Evolutionary conservation across 2,797 vertebrate genomes (phyloP), one percentile per base, ranked within the genome.

Genomic region (Echeneis naucrates): DNA sequence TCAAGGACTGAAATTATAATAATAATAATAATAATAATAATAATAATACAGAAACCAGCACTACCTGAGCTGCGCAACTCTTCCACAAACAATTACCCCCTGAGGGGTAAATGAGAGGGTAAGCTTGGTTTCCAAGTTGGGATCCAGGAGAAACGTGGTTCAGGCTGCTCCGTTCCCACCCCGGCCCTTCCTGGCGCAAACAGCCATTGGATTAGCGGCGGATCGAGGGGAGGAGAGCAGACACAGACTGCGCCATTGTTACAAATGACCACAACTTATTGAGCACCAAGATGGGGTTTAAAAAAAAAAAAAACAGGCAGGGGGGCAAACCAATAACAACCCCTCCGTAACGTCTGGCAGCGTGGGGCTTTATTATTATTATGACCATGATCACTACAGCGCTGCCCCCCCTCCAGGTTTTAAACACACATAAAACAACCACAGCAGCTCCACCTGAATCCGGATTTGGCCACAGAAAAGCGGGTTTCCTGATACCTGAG

Each of bases 191-290:
- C 81, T 88, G 89, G 87, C 90, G 89, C 92, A 93, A 90, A 89
- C 92, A 90, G 89, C 88, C 91, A 93, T 85, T 94, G 93, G 92
- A 94, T 94, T 92, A 94, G 92, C 93, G 93, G 92, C 80, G 85
- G 88, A 90, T 84, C 68, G 88, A 92, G 90, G 88, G 87, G 91
- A 92, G 92, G 92, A 89, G 90, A 92, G 77, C 88, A 72, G 42
- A 80, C 78, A 76, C 73, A 89, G 91, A 94, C 94, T 95, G 94
- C 94, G 94, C 93, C 95, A 94, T 93, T 94, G 92, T 94, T 73
- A 82, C n/a, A 89, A 70, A 71, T 74, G 17, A 81, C 27, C 45
- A 57, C 64, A 90, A 90, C 70, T 92, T 85, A 68, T 61, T 67
- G 52, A n/a, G 55, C 57, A 52, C 73, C 66, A 68, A 52, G 6